Conservation (phyloP, 2,797 vertebrate genomes). For the Poeciliopsis turneri region DNA sequence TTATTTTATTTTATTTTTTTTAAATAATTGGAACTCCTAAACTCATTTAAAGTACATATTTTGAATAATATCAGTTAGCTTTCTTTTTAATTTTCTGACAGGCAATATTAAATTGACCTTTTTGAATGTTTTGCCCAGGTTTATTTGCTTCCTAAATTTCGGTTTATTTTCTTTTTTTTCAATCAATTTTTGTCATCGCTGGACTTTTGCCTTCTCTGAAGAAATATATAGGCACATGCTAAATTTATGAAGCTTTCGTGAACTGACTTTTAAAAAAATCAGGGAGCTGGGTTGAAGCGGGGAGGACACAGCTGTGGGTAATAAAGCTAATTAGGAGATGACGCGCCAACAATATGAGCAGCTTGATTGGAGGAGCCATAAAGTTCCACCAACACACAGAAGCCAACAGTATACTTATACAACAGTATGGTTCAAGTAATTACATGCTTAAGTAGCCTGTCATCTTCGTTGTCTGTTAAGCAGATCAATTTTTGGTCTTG, state of each 20-base stretch:
- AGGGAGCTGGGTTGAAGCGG: neutral
- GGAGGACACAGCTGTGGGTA: neutral
- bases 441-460: neutral
- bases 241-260: neutral
- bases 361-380: neutral
- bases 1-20: no score
- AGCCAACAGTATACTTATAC: neutral
- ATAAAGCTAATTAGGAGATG: neutral
- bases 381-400: neutral
- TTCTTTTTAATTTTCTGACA: neutral
- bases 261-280: neutral
- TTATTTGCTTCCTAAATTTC: neutral
- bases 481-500: neutral
- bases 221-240: neutral
- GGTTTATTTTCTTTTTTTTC: neutral
- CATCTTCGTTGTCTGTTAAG: neutral
- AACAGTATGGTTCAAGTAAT: neutral
- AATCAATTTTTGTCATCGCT: slow-evolving; percentile 34
- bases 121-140: neutral
- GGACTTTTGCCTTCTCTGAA: slow-evolving; percentile 77
- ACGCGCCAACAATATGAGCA: neutral
- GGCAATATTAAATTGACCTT: neutral
- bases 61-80: neutral
- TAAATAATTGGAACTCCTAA: no score
- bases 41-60: neutral